A percentile compares a stretch with the other conserved stretches of the same genome.
Conservation (phyloP, 2,888 invertebrate genomes). For the Mesoligia furuncula region DNA sequence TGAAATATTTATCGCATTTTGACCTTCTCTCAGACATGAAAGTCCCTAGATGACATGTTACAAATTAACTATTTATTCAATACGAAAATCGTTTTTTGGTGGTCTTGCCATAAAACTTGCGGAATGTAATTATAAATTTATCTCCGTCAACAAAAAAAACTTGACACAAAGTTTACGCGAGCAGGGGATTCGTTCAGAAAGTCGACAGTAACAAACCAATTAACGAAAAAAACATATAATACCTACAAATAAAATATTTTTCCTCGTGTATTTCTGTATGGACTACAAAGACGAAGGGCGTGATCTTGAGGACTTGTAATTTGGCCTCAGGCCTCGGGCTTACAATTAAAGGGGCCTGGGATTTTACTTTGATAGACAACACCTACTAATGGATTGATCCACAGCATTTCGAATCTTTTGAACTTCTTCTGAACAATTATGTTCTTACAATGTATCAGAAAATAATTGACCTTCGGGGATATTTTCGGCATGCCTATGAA, state of each 20-base stretch:
- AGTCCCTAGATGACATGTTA: background rate
- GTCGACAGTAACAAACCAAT: slow-evolving; percentile 73
- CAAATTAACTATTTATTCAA: slow-evolving; percentile 7
- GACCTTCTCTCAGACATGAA: background rate
- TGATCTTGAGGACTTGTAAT: slow-evolving; percentile 73
- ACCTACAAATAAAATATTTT: slow-evolving; percentile 36
- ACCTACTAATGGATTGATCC: slow-evolving; percentile 62
- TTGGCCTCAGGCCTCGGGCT: slow-evolving; percentile 61
- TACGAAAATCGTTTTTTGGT: slow-evolving; percentile 16
- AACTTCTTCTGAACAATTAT: slow-evolving; percentile 35
- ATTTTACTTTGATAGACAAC: slow-evolving; percentile 71
- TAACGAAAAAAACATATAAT: slow-evolving; percentile 65
- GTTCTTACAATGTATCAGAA: background rate
- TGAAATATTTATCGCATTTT: background rate
- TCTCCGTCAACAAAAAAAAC: slow-evolving; percentile 59
- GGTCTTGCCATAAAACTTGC: slow-evolving; percentile 46
- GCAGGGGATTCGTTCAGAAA: slow-evolving; percentile 60
- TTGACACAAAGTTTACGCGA: slow-evolving; percentile 59
- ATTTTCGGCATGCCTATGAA: background rate
- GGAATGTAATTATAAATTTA: slow-evolving; percentile 70
- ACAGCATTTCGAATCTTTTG: slow-evolving; percentile 37
- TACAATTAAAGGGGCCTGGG: slow-evolving; percentile 68
- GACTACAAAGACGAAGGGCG: slow-evolving; percentile 62
- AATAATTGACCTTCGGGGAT: background rate
- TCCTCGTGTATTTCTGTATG: slow-evolving; percentile 58